Conservation (phyloP, 2,797 vertebrate genomes). For the Gadopsis bispinosus region DNA sequence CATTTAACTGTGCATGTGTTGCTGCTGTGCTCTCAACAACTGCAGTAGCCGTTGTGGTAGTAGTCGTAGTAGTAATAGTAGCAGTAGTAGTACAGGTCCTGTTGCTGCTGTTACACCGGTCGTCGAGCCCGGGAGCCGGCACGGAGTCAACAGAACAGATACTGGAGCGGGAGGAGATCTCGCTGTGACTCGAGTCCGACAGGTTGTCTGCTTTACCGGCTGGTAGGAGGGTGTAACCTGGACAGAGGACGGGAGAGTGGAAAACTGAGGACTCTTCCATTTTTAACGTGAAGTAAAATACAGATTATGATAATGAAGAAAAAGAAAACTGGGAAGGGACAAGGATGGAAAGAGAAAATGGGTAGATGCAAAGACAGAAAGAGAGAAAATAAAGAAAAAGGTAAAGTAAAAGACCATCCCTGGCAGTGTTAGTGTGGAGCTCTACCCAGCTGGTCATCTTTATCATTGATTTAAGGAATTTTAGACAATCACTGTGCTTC, state of each 20-base stretch:
- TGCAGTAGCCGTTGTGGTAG: neutral
- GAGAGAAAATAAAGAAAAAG: too few species aligned
- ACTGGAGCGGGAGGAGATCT: conserved; percentile 96
- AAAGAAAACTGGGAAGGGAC: neutral
- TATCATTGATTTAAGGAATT: neutral
- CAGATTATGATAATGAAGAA: neutral
- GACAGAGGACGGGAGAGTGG: neutral
- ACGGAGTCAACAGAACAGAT: conserved; percentile 94
- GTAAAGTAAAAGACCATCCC: too few species aligned
- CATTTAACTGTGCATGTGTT: conserved; percentile 61
- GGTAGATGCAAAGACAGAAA: neutral
- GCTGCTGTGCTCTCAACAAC: conserved; percentile 63
- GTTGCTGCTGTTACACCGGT: conserved; percentile 83
- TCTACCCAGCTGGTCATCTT: neutral
- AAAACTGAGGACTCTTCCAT: neutral
- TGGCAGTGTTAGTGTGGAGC: neutral
- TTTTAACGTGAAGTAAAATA: neutral
- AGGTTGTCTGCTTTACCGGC: conserved; percentile 90
- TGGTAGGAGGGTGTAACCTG: conserved; percentile 89
- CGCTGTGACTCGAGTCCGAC: conserved; percentile 95
- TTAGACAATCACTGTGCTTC: neutral
- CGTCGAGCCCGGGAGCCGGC: conserved; percentile 83
- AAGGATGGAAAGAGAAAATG: neutral
- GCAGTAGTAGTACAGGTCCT: conserved; percentile 62
- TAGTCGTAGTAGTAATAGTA: neutral